Conservation (phyloP, 2,113 vertebrate genomes). For the Lamprologus tigripictilis region DNA sequence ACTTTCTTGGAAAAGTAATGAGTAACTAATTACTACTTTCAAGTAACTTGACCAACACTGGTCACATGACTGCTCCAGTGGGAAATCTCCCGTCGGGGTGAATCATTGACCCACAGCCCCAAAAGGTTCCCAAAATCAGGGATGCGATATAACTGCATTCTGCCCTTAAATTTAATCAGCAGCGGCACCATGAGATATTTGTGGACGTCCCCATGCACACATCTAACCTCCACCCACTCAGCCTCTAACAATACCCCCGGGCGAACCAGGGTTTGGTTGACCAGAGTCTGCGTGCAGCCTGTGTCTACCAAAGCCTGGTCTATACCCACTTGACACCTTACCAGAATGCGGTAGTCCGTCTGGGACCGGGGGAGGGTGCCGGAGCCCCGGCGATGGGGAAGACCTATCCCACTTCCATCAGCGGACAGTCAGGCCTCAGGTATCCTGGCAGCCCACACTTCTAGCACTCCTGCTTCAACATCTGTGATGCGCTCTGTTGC, state of each 20-base stretch:
- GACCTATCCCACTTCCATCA: background rate
- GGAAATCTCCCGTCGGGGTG: background rate
- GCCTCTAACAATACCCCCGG: background rate
- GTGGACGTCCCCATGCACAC: background rate
- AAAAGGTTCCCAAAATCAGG: background rate
- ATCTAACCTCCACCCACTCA: background rate
- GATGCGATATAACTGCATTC: background rate
- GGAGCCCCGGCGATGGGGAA: fast-evolving
- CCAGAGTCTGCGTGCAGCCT: background rate
- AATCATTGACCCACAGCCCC: background rate
- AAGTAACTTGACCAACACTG: background rate
- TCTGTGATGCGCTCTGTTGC: background rate
- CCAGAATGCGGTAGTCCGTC: background rate
- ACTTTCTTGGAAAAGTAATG: background rate
- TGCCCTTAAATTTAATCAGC: background rate
- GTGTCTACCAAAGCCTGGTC: background rate
- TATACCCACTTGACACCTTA: background rate
- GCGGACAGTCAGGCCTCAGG: background rate
- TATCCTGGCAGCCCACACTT: background rate
- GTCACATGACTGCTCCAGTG: background rate
- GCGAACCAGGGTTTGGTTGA: background rate
- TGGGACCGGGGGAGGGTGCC: background rate
- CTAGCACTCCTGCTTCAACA: fast-evolving
- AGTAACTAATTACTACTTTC: background rate
- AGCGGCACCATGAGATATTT: background rate